These are phyloP conservation scores for Lagorchestes hirsutus DNA, from an alignment of 2,797 vertebrate species.

Conservation along the genomic window DNA sequence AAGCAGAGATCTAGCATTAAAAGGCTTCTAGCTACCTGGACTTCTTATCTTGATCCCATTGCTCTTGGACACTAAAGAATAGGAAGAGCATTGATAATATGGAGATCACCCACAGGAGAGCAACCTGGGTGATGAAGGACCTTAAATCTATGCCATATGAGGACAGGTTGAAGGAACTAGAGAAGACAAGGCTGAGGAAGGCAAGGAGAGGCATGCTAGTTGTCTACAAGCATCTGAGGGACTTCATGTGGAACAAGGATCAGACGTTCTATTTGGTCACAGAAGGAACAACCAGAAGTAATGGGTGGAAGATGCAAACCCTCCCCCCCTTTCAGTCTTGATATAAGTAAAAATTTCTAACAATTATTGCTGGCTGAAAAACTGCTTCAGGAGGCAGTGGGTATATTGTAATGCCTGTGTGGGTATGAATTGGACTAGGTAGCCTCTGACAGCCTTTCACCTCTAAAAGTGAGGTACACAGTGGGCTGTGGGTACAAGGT, in stretches of 20 bases:
- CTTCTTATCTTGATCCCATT: neutral
- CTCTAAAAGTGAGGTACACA: neutral
- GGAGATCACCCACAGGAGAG: neutral
- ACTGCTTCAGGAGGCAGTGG: neutral
- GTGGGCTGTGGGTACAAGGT: neutral
- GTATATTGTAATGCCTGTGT: neutral
- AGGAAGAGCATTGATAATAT: neutral
- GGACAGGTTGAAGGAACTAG: neutral
- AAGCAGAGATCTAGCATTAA: neutral
- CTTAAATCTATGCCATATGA: neutral
- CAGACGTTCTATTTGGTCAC: neutral
- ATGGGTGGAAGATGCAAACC: neutral
- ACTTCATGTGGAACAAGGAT: neutral
- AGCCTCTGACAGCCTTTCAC: neutral
- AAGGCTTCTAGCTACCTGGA: neutral
- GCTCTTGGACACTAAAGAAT: neutral
- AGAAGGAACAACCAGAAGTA: neutral
- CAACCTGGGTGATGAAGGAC: neutral
- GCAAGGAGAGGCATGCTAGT: neutral
- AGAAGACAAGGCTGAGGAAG: neutral
- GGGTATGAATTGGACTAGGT: neutral
- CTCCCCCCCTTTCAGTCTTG: neutral
- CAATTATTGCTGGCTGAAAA: neutral
- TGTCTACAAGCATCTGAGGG: neutral
- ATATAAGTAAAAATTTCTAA: neutral